A percentile compares a stretch with the other conserved stretches of the same genome.
Conservation (phyloP, 1,140 invertebrate species). For the Diorhabda carinulata region DNA sequence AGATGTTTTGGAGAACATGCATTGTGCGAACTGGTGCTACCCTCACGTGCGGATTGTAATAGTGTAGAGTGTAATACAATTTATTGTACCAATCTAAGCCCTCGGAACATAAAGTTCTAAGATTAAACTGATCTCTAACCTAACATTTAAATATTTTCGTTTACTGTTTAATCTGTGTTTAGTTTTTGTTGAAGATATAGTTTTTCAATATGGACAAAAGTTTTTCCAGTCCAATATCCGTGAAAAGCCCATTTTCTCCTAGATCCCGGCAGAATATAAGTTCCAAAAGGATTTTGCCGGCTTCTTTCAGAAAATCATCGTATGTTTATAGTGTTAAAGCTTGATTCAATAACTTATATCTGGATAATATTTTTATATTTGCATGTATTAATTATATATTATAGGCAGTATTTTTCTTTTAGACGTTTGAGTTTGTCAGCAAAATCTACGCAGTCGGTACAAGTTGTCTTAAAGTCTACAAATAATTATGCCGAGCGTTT, state of each 20-base stretch:
- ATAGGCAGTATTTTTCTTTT: conserved; percentile 34
- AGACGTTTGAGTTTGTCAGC: conserved; percentile 58
- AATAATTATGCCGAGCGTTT: conserved; percentile 68
- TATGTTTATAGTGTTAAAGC: conserved; percentile 22
- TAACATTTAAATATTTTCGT: no score
- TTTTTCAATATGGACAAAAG: conserved; percentile 45
- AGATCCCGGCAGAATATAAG: conserved; percentile 48
- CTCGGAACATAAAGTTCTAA: no score
- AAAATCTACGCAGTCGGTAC: conserved; percentile 61
- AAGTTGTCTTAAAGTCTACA: conserved; percentile 66
- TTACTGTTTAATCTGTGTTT: no score
- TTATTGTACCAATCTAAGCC: no score
- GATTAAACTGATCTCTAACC: no score
- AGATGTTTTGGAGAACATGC: no score
- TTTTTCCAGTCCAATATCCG: conserved; percentile 48
- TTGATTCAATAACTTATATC: no score
- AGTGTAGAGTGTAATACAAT: no score
- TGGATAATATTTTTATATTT: no score
- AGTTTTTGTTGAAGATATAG: no score
- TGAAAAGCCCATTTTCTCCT: conserved; percentile 53
- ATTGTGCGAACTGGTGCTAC: no score
- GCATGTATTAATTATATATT: neutral
- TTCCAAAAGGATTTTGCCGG: conserved; percentile 45
- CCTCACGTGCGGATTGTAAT: no score
- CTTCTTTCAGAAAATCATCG: conserved; percentile 48